phyloP scores from a whole-genome alignment of 2,797 vertebrate species.

The Acipenser transmontanus region DNA sequence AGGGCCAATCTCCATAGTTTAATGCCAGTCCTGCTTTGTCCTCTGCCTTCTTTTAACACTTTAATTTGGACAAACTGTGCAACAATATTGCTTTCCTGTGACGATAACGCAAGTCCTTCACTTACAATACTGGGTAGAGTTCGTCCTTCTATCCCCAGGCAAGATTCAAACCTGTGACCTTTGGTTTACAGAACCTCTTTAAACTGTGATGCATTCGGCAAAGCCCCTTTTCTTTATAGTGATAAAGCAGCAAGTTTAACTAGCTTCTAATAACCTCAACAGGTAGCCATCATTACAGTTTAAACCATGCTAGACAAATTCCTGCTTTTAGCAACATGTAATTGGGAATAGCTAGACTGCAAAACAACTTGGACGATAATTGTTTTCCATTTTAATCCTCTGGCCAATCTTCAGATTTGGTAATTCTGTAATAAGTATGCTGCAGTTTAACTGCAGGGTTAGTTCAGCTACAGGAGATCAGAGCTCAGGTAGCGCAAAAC shows the following conservation, averaged over 20 bases:
- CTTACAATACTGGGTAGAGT: no score
- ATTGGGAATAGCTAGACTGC: background rate
- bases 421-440: constrained; percentile 33
- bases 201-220: constrained; percentile 12
- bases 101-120: no score
- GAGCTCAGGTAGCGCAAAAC: constrained; percentile 25
- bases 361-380: constrained; percentile 18
- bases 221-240: background rate
- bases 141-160: constrained; percentile 31
- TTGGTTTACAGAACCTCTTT: constrained; percentile 45
- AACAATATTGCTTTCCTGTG: no score
- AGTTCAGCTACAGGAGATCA: constrained; percentile 34
- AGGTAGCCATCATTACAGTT: background rate
- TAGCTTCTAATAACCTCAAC: background rate
- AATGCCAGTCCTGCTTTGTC: no score
- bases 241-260: background rate
- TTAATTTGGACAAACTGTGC: no score
- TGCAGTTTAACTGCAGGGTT: constrained; percentile 37
- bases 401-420: background rate
- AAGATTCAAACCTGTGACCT: constrained; percentile 53
- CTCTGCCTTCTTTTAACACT: no score
- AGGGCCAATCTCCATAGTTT: no score
- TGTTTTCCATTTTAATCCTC: background rate
- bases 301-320: background rate
- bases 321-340: background rate